phyloP scores from a whole-genome alignment of 2,797 vertebrate genomes.

The Myripristis jacobus region DNA sequence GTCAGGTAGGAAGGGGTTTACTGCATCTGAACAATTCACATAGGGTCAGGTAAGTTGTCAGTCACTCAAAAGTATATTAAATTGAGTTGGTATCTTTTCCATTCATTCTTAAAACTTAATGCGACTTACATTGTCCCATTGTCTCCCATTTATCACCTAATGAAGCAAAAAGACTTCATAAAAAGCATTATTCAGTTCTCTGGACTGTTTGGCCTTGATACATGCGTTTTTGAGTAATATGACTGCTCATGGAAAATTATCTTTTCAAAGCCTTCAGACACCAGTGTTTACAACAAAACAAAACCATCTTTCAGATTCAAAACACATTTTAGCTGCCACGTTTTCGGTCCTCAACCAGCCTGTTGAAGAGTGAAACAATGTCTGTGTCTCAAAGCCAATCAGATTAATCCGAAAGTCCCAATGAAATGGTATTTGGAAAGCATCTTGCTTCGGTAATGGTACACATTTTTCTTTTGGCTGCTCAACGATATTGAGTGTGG shows the following conservation, averaged over 20 bases:
- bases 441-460: no score
- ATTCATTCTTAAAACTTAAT: no score
- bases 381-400: no score
- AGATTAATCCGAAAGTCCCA: not conserved
- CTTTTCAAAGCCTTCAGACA: slow-evolving; percentile 8
- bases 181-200: not conserved
- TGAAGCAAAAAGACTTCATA: not conserved
- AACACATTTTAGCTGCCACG: slow-evolving; percentile 6
- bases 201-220: not conserved
- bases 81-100: no score
- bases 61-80: not conserved
- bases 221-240: slow-evolving; percentile 9
- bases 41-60: not conserved
- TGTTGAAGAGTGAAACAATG: no score
- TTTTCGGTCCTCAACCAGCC: not conserved
- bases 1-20: not conserved
- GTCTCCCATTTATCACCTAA: not conserved
- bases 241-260: not conserved
- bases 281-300: slow-evolving; percentile 14
- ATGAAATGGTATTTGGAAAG: not conserved
- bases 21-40: slow-evolving; percentile 4
- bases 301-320: slow-evolving; percentile 10
- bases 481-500: slow-evolving; percentile 26
- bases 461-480: no score
- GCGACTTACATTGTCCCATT: no score